These are phyloP conservation scores for Tragelaphus oryx DNA, from an alignment of 2,797 vertebrate genomes.

Conservation along the genomic window DNA sequence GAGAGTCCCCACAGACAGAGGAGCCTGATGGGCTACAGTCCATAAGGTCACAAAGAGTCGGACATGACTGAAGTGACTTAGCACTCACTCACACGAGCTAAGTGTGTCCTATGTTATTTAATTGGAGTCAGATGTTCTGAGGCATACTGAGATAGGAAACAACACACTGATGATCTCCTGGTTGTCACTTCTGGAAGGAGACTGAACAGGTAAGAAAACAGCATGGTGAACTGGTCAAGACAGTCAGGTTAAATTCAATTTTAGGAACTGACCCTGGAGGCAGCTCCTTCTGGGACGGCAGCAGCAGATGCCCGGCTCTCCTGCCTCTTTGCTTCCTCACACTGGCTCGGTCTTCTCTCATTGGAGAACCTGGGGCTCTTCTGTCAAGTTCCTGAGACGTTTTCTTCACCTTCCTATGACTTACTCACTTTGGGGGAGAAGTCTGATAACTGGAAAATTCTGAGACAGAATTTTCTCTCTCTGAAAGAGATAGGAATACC, in stretches of 20 bases:
- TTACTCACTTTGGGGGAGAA: background rate
- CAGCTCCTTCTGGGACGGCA: accelerated
- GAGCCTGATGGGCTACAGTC: background rate
- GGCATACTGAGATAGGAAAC: background rate
- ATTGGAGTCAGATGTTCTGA: background rate
- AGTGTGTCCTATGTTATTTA: background rate
- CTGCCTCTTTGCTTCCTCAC: background rate
- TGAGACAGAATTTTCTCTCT: background rate
- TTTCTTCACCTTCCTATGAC: background rate
- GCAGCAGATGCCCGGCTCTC: background rate
- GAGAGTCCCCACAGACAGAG: background rate
- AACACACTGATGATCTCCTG: background rate
- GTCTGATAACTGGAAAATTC: background rate
- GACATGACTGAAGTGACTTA: background rate
- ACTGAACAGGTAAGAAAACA: background rate
- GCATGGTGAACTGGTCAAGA: background rate
- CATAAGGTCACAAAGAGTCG: background rate
- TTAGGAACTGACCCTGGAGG: background rate
- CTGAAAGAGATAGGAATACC: background rate
- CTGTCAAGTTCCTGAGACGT: background rate
- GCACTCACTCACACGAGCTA: background rate
- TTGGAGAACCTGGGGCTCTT: background rate
- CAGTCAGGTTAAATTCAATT: background rate
- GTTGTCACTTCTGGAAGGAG: background rate
- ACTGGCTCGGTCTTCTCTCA: background rate